A percentile compares a stretch with the other conserved stretches of the same genome.
Conservation (phyloP, 2,888 invertebrate species). For the Agrotis segetum region DNA sequence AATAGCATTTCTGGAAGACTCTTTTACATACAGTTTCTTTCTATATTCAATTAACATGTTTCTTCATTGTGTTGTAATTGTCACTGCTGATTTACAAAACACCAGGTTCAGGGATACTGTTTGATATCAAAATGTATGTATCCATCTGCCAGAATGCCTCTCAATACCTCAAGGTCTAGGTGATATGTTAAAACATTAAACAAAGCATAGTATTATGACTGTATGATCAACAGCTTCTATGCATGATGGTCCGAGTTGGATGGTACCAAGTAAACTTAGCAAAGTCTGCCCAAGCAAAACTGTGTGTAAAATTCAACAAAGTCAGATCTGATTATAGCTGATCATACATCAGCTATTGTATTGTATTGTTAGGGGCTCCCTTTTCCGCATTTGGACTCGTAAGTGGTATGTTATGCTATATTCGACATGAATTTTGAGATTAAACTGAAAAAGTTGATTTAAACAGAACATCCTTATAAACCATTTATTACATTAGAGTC, state of each 20-base stretch:
- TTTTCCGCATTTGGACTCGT: no score
- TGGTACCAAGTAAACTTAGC: no score
- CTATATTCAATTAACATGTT: no score
- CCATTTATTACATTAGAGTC: no score
- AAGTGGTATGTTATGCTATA: no score
- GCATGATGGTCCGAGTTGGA: not conserved
- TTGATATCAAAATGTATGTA: slow-evolving; percentile 6
- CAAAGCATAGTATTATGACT: not conserved
- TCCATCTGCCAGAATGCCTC: slow-evolving; percentile 10
- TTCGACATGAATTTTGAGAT: not conserved
- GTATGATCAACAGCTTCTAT: not conserved
- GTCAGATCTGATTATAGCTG: no score
- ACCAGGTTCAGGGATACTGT: not conserved
- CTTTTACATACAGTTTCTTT: no score
- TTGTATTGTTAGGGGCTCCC: no score
- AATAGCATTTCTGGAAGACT: not conserved
- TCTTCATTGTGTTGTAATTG: not conserved
- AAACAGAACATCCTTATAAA: no score
- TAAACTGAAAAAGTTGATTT: not conserved
- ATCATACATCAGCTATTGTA: no score
- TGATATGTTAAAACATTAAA: not conserved
- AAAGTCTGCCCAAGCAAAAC: no score
- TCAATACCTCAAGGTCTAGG: not conserved
- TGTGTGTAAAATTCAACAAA: no score
- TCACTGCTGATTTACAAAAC: not conserved